Evolutionary conservation across 2,797 vertebrate genomes (phyloP).

Genomic region (Malacoraja senta): DNA sequence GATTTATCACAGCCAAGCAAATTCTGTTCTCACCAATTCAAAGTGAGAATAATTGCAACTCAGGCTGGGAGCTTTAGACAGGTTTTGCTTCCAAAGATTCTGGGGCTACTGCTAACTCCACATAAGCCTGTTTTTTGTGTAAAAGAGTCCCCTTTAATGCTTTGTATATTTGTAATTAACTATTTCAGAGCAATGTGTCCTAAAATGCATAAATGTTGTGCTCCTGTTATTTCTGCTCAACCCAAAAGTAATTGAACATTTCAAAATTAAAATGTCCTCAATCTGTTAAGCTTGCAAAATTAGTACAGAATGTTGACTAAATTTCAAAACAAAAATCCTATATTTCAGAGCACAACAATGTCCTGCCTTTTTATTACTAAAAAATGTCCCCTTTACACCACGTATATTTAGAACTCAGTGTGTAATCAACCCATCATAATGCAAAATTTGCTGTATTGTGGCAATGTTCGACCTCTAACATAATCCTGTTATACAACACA

Average conservation of each 20-base stretch:
- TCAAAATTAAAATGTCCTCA: not conserved
- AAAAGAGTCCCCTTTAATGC: not conserved
- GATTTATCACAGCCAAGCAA: not conserved
- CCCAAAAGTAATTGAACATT: not conserved
- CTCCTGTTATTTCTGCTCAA: not conserved
- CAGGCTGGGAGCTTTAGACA: not conserved
- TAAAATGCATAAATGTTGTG: not conserved
- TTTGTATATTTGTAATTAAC: not conserved
- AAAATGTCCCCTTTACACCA: not conserved
- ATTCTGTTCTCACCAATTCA: not conserved
- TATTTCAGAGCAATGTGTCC: not conserved
- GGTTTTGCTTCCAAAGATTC: not conserved
- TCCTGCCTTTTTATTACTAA: not conserved
- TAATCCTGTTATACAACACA: too few species aligned
- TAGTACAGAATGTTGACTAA: not conserved
- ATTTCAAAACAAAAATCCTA: not conserved
- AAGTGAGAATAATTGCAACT: not conserved
- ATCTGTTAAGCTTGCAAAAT: too few species aligned
- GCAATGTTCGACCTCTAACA: too few species aligned
- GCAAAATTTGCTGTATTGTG: too few species aligned
- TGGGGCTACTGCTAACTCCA: not conserved
- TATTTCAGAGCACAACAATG: not conserved
- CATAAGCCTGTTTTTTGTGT: not conserved
- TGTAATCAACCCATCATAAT: too few species aligned
- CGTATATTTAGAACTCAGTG: not conserved